phyloP scores from a whole-genome alignment of 2,888 invertebrate genomes.

The Scaptomyza cyrtandrae region DNA sequence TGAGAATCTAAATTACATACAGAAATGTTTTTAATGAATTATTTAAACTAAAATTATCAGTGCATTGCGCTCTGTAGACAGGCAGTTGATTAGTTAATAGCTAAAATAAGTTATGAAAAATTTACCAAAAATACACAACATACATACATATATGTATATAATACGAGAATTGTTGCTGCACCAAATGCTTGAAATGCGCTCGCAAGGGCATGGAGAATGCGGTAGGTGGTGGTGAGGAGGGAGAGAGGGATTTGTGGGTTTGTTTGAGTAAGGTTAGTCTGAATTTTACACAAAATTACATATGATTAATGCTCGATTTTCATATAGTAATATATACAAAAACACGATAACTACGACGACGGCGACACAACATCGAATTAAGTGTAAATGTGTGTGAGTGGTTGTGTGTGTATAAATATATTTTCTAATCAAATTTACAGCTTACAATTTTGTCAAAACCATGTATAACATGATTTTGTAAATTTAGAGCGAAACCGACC shows the following conservation, averaged over 20 bases:
- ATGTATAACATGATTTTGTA: conserved; percentile 30
- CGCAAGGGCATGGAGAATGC: conserved; percentile 1
- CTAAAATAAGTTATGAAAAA: conserved; percentile 40
- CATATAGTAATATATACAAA: conserved; percentile 50
- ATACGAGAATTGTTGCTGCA: conserved; percentile 50
- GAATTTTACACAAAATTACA: conserved; percentile 63
- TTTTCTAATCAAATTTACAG: conserved; percentile 22
- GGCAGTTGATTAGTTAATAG: conserved; percentile 68
- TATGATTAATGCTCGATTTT: conserved; percentile 44
- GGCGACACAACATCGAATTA: conserved; percentile 32
- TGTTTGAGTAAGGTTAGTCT: conserved; percentile 11
- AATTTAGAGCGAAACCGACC: conserved; percentile 49
- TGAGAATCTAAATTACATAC: conserved; percentile 39
- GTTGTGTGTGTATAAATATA: conserved; percentile 41
- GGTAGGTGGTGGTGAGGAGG: background rate
- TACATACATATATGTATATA: conserved; percentile 27
- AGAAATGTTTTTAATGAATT: conserved; percentile 38
- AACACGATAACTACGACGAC: conserved; percentile 50
- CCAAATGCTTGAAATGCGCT: conserved; percentile 65
- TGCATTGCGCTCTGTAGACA: conserved; percentile 79
- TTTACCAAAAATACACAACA: conserved; percentile 7
- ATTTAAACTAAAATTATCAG: conserved; percentile 80
- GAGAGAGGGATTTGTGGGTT: background rate
- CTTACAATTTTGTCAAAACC: conserved; percentile 24
- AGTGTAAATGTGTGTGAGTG: conserved; percentile 9